Evolutionary conservation across 2,888 invertebrate species (phyloP).

Genomic region (Apodemia hepburni): DNA sequence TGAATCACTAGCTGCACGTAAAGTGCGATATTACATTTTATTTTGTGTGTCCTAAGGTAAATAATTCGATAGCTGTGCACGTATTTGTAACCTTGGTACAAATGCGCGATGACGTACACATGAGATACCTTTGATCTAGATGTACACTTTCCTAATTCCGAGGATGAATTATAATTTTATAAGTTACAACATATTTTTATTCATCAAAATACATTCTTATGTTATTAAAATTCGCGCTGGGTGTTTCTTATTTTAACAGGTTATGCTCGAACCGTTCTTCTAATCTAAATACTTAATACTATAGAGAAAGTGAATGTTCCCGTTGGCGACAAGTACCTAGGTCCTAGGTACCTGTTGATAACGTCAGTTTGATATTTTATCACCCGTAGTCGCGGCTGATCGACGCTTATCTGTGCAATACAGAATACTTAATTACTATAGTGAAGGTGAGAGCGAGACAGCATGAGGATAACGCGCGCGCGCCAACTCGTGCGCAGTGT

Average conservation of each 20-base stretch:
- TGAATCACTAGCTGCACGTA: neutral
- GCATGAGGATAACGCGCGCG: constrained; percentile 68
- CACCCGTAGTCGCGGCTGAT: constrained; percentile 2
- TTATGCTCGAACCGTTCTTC: neutral
- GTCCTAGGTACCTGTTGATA: neutral
- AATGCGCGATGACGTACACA: neutral
- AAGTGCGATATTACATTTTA: neutral
- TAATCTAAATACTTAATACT: neutral
- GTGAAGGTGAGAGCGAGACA: constrained; percentile 47
- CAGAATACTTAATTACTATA: constrained; percentile 5
- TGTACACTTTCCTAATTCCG: neutral
- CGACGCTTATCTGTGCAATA: constrained; percentile 22
- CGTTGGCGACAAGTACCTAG: neutral
- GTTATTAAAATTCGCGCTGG: neutral
- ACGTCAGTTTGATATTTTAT: neutral
- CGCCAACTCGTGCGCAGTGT: constrained; percentile 38
- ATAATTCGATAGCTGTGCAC: neutral
- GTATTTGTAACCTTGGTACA: neutral
- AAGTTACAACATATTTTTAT: neutral
- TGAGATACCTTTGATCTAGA: neutral
- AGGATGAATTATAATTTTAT: neutral
- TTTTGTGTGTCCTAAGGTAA: neutral
- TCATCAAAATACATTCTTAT: neutral
- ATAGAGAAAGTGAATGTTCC: neutral
- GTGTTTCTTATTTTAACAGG: neutral